phyloP scores from a whole-genome alignment of 30 jellyfish, hydroid and myxozoan species.

The Aurelia aurita region DNA sequence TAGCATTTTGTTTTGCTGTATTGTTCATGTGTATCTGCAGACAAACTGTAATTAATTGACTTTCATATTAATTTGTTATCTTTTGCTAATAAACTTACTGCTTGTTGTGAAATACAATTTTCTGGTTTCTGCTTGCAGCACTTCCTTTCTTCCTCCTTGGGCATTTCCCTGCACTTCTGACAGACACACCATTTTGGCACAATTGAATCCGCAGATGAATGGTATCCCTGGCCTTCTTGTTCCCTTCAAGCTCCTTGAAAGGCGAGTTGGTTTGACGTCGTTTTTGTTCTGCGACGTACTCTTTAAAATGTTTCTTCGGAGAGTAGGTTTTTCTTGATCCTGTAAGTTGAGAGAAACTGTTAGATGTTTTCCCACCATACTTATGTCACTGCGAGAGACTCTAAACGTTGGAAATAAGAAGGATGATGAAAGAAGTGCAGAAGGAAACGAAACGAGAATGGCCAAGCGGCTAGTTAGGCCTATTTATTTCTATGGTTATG shows the following conservation, averaged over 20 bases:
- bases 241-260: background rate
- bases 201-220: background rate
- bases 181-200: conserved; percentile 6
- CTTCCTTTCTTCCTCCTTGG: background rate
- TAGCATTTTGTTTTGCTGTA: too few relatives aligned
- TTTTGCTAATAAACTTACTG: background rate
- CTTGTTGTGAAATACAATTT: conserved; percentile 6
- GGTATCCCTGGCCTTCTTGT: background rate
- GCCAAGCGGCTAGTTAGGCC: too few relatives aligned
- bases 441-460: too few relatives aligned
- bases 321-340: background rate
- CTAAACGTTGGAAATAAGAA: too few relatives aligned
- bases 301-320: background rate
- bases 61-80: too few relatives aligned
- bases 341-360: background rate
- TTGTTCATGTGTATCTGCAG: too few relatives aligned
- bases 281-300: background rate
- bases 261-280: background rate
- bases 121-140: background rate
- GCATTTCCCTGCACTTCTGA: conserved; percentile 1
- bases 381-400: background rate
- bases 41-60: too few relatives aligned
- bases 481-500: too few relatives aligned
- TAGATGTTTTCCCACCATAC: background rate
- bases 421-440: too few relatives aligned